A percentile compares a stretch with the other conserved stretches of the same genome.
Conservation (phyloP, 2,113 vertebrate species). For the Oryzias javanicus region DNA sequence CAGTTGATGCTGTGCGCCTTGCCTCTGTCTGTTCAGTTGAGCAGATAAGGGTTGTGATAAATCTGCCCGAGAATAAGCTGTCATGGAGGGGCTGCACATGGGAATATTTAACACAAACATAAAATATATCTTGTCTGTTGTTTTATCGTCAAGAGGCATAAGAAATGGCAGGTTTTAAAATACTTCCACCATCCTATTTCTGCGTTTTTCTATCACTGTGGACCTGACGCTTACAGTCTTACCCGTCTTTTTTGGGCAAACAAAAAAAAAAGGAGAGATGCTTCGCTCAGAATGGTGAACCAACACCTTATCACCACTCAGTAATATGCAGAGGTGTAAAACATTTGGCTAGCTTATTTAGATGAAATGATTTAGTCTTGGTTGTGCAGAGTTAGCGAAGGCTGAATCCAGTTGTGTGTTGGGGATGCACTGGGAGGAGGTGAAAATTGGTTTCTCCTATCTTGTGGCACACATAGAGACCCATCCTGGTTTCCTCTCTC, state of each 20-base stretch:
- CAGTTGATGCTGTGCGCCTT: slow-evolving; percentile 44
- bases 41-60: slow-evolving; percentile 76
- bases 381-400: slow-evolving; percentile 57
- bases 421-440: slow-evolving; percentile 54
- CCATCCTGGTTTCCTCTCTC: slow-evolving; percentile 43
- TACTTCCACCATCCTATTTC: slow-evolving; percentile 52
- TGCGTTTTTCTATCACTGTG: slow-evolving; percentile 55
- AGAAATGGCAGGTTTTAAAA: slow-evolving; percentile 67
- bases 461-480: slow-evolving; percentile 68
- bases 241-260: slow-evolving; percentile 44
- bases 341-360: slow-evolving; percentile 77
- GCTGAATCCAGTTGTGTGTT: slow-evolving; percentile 53
- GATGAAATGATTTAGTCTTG: slow-evolving; percentile 71
- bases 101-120: slow-evolving; percentile 79
- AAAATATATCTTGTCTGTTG: slow-evolving; percentile 74
- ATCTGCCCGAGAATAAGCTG: slow-evolving; percentile 76
- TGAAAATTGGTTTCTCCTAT: slow-evolving; percentile 79
- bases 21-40: slow-evolving; percentile 64
- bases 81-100: slow-evolving; percentile 68
- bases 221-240: slow-evolving; percentile 33
- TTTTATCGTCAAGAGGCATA: slow-evolving; percentile 70
- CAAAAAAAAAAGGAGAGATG: slow-evolving; percentile 33
- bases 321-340: slow-evolving; percentile 77
- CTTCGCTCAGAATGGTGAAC: slow-evolving; percentile 53
- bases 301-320: slow-evolving; percentile 64